Evolutionary conservation across 2,888 invertebrate genomes (phyloP).

Genomic region (Aleiodes alternator): DNA sequence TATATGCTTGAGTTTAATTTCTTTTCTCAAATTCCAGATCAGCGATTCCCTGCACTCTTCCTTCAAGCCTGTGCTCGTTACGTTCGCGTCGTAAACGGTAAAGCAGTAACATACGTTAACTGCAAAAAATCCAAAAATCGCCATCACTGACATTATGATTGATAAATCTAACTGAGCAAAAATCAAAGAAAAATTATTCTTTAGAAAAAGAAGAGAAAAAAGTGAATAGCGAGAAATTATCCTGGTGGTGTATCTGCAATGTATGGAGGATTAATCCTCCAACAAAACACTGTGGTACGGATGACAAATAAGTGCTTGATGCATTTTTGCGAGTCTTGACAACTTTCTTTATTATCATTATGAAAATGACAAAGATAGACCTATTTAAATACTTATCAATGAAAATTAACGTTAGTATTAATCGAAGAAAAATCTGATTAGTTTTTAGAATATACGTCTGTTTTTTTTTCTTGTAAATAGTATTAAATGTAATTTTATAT

Average conservation of each 20-base stretch:
- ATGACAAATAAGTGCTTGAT: conserved; percentile 42
- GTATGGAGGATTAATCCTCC: too few relatives aligned
- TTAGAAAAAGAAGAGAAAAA: conserved; percentile 18
- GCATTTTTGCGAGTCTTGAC: conserved; percentile 8
- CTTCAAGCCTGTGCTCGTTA: conserved; percentile 74
- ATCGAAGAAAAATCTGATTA: not conserved
- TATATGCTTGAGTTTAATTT: too few relatives aligned
- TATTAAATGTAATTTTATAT: not conserved
- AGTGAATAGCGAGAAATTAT: too few relatives aligned
- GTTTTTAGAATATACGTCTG: not conserved
- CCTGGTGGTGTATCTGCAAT: too few relatives aligned
- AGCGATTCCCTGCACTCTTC: conserved; percentile 73
- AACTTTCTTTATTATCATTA: not conserved
- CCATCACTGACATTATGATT: conserved; percentile 35
- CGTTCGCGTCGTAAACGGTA: conserved; percentile 71
- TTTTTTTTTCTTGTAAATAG: conserved; percentile 20
- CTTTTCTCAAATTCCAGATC: conserved; percentile 61
- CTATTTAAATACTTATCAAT: conserved; percentile 11
- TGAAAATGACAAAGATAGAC: not conserved
- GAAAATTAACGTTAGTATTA: not conserved
- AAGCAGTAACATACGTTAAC: conserved; percentile 65
- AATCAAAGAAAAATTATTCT: not conserved
- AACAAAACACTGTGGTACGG: too few relatives aligned
- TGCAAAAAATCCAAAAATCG: conserved; percentile 58
- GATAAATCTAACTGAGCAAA: not conserved